Conservation (phyloP, 2,888 invertebrate species). For the Drosophila infuscata region DNA sequence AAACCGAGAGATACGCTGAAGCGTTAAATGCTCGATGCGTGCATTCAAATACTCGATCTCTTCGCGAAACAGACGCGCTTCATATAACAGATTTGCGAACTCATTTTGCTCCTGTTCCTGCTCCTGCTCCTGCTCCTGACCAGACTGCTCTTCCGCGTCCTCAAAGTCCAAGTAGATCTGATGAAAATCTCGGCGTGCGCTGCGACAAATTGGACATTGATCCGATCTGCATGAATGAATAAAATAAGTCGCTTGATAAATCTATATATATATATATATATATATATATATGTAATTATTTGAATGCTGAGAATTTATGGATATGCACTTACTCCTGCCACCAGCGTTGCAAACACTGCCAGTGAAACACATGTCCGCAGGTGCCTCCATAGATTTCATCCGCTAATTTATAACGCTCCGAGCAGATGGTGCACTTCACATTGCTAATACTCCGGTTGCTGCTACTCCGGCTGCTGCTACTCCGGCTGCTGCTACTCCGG, state of each 20-base stretch:
- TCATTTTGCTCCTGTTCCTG: conserved; percentile 18
- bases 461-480: not conserved
- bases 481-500: not conserved
- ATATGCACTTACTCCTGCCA: conserved; percentile 52
- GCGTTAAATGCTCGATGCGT: conserved; percentile 4
- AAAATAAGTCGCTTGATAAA: not conserved
- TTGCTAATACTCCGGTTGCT: not conserved
- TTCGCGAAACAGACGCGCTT: conserved; percentile 53
- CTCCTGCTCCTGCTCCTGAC: not conserved
- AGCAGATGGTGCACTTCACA: conserved; percentile 55
- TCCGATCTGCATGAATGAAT: conserved; percentile 49
- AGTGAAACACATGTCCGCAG: conserved; percentile 66
- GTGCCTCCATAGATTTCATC: conserved; percentile 49
- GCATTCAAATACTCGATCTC: conserved; percentile 62
- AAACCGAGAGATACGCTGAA: conserved; percentile 30
- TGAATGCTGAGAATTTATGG: not conserved
- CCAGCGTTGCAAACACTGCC: conserved; percentile 60
- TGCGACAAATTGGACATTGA: conserved; percentile 74
- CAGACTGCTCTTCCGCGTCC: conserved; percentile 17
- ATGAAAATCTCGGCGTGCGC: conserved; percentile 24
- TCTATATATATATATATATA: not conserved
- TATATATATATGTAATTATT: not conserved
- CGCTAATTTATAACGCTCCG: conserved; percentile 42
- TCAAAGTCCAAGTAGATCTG: conserved; percentile 70
- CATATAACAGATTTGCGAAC: conserved; percentile 59